Base-by-base conservation (phyloP, 2,113 vertebrate genomes). In the Hydrolagus affinis region DNA sequence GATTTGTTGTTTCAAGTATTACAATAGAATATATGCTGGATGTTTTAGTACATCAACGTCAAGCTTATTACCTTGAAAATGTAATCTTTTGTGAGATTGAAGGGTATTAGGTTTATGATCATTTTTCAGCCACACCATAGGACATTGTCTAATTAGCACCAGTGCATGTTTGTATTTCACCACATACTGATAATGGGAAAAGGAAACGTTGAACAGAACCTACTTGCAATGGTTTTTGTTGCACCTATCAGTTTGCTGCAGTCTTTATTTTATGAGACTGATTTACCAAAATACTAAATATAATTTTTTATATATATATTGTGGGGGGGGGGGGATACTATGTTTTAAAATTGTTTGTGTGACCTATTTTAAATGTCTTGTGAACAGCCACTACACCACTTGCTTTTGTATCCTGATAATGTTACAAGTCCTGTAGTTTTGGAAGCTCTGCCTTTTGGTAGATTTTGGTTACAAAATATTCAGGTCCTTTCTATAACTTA, bases 401-500 rank as follows among this genome's bases (percentile, higher is more conserved):
- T 80, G 28, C 17, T 83, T 25, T 66, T 83, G 60, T 28, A 66
- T 80, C 25, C 60, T 19, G 64, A 28, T 83, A 66, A 17, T 83
- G 59, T 80, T 80, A 28, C 77, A 80, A 80, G 59, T 80, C 77
- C n/a, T 64, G 28, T 62, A 83, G 17, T 75, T 75, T 32, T 83
- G 62, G 60, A 4, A 83, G 78, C 66, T 68, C 28, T 80, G 15
- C 78, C 60, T 83, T 83, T 10, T 1, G 78, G 78, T 32, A 68
- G 78, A 66, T 83, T 60, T 25, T 19, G 23, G 64, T 80, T 80
- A 64, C 78, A 66, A 66, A 30, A 83, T 17, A 83, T 83, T 83
- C 60, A 66, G 62, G 64, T 83, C 60, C 15, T 23, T 66, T 86
- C 21, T 75, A 90, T 90, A 90, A 89, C 91, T 90, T 91, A 92